Evolutionary conservation across 2,797 vertebrate species (phyloP), one percentile per base, ranked within the genome.

Genomic region (Dryobates pubescens): DNA sequence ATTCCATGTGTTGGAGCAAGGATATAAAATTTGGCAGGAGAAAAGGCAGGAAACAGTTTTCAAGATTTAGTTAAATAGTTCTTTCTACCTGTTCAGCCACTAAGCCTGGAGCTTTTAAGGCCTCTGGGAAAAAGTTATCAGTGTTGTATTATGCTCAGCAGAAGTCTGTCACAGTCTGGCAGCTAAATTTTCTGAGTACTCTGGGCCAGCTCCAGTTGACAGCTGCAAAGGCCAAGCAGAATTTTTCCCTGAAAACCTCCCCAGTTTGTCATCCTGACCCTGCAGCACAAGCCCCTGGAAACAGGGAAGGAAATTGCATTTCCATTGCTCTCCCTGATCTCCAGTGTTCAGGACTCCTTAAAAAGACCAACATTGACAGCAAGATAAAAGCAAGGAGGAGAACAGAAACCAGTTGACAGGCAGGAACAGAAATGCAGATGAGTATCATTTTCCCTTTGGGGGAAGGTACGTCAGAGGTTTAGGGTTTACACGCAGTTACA

Each of bases 51-150:
- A 81, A 94, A 61, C 14, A 38, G 59, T 62, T 82, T 57, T 68
- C 8, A 18, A 93, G 13, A 79, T 26, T 16, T 3, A 68, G 53
- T 47, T 75, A 83, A 88, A 84, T 9, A 77, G 51, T 56, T 68
- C 32, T 69, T 94, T 90, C 62, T 77, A 79, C 75, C 82, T 86
- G 71, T 41, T 92, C 69, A 92, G 59, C 65, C 58, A 86, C 18
- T 8, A 72, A 9, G 34, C 75, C 67, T 80, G n/a, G 13, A 86
- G 43, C 19, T 83, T 69, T 56, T 54, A 75, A 76, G 36, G 53
- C 57, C 45, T 76, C 67, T 57, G 38, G 49, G 77, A 74, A 89
- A 88, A 93, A 65, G 51, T 82, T 83, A 82, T 56, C 86, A 91
- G 54, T 43, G 65, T 82, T 82, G 15, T 6, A 82, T 51, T 84